These are phyloP conservation scores for Pseudopodoces humilis DNA, from an alignment of 2,113 vertebrate species.

Conservation along the genomic window DNA sequence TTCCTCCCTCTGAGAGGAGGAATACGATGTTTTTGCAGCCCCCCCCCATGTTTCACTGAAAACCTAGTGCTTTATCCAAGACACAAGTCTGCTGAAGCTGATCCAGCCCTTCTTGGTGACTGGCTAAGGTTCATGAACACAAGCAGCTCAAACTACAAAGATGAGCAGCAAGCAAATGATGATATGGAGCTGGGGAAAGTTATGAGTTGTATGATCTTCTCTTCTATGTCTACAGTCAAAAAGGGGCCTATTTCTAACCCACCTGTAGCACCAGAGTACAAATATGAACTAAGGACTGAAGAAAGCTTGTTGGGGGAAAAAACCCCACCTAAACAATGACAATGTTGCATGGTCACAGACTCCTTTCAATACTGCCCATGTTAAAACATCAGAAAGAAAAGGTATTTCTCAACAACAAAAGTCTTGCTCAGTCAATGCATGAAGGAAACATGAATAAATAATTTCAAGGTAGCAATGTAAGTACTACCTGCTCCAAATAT, in stretches of 20 bases:
- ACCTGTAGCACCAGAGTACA: neutral
- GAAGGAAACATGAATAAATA: neutral
- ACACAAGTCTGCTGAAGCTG: neutral
- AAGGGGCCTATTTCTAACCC: neutral
- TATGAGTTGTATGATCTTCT: neutral
- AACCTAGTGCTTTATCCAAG: neutral
- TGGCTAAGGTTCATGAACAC: fast-evolving
- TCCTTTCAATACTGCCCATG: neutral
- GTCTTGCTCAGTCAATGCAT: neutral
- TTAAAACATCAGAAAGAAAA: neutral
- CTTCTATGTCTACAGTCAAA: neutral
- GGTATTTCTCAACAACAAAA: neutral
- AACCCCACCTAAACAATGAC: neutral
- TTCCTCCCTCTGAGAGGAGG: neutral
- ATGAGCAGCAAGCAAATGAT: neutral
- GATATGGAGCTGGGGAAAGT: neutral
- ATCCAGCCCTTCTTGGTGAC: neutral
- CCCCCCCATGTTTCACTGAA: neutral
- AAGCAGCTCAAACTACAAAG: neutral
- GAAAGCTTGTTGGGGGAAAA: neutral
- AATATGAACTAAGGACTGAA: neutral
- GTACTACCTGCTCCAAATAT: neutral
- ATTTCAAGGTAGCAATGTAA: neutral
- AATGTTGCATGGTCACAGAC: neutral
- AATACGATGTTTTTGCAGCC: neutral